A percentile compares a stretch with the other conserved stretches of the same genome.
phyloP scores from a whole-genome alignment of 2,113 vertebrate species.

The Mirounga angustirostris region DNA sequence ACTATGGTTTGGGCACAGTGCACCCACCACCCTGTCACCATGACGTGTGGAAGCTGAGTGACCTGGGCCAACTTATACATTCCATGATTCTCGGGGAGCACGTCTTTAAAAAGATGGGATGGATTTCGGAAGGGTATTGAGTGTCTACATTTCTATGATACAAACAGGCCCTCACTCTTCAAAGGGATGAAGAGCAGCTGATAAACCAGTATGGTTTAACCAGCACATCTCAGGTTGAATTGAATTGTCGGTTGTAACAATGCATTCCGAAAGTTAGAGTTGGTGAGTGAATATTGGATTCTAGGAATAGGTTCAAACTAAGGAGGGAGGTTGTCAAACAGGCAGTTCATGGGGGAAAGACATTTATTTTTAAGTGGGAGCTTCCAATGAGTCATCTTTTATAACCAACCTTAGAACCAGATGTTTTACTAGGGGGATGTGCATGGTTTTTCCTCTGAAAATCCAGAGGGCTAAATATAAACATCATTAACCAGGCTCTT shows the following conservation, averaged over 20 bases:
- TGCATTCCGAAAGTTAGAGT: background rate
- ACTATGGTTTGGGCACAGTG: rapidly evolving
- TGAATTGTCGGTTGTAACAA: background rate
- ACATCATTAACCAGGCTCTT: background rate
- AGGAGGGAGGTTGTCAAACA: background rate
- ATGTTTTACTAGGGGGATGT: background rate
- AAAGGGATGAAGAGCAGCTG: background rate
- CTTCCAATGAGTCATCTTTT: background rate
- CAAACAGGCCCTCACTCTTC: background rate
- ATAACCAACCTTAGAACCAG: background rate
- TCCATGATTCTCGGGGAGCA: background rate
- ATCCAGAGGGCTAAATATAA: background rate
- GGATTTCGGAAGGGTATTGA: background rate
- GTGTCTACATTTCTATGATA: background rate
- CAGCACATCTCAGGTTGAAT: background rate
- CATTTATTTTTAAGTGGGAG: background rate
- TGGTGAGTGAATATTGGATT: background rate
- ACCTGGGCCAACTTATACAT: background rate
- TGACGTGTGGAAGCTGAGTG: rapidly evolving
- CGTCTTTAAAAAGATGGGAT: background rate
- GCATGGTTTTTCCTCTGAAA: background rate
- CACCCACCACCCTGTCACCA: rapidly evolving
- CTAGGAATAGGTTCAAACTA: background rate
- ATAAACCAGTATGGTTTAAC: background rate
- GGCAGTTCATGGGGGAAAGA: background rate